Base-by-base conservation (phyloP, 1,140 invertebrate genomes). In the Camponotus pennsylvanicus region DNA sequence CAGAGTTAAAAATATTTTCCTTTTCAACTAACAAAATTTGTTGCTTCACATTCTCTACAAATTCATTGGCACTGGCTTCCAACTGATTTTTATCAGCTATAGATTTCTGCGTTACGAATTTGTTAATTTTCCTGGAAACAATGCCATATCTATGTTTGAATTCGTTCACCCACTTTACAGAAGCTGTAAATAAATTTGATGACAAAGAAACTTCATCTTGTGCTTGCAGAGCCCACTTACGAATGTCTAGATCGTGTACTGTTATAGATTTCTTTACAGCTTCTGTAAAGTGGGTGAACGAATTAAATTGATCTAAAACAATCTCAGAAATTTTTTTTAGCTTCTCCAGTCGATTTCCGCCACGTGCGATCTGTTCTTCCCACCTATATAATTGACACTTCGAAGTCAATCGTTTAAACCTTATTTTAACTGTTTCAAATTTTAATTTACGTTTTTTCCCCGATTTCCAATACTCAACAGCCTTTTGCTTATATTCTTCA, bases 91-190 rank as follows among this genome's bases (percentile, higher is more conserved):
- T 42, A 40, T 42, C 13, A n/a, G 37, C 13, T 45, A 78, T 34
- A 32, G 15, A 49, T 21, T 42, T 49, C 32, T 64, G 59, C 59
- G 40, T 78, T 32, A 78, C 13, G n/a, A 78, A 61, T 49, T 78
- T 78, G 2, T 61, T 78, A 18, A 45, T 49, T 66, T 78, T 78
- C n/a, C 75, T 49, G 1, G 59, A 78, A 6, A 64, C 75, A 32
- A 78, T 78, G 40, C 18, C 11, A 34, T 78, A 9, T 49, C 7
- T 45, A 0, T 32, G 27, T 78, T 78, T 78, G 9, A 78, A 78
- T 11, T 64, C 15, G 21, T 64, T 7, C 2, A 78, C 3, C 75
- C 61, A 34, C 15, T 64, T 78, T 45, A 27, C 55, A 75, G 42
- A 66, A n/a, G 64, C 64, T 11, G 18, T 66, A 37, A 66, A 66